phyloP scores from a whole-genome alignment of 2,888 invertebrate species.

The Thereva unica region DNA sequence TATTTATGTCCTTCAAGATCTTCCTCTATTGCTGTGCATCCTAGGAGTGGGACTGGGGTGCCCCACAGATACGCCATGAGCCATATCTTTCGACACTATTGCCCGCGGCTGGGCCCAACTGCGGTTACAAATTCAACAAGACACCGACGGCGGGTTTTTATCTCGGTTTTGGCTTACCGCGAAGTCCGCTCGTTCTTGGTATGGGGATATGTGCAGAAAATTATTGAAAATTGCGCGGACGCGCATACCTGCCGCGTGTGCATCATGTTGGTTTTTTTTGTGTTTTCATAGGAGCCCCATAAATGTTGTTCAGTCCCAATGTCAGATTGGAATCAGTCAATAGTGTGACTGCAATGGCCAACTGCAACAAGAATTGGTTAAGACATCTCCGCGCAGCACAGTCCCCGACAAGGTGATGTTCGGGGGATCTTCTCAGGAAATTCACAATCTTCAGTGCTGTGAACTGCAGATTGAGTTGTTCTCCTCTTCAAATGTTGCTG shows the following conservation, averaged over 20 bases:
- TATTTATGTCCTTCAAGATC: slow-evolving; percentile 35
- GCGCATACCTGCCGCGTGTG: slow-evolving; percentile 30
- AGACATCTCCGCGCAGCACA: slow-evolving; percentile 9
- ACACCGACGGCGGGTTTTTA: slow-evolving; percentile 13
- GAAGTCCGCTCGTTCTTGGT: slow-evolving; percentile 19
- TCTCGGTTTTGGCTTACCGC: slow-evolving; percentile 11
- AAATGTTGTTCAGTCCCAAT: slow-evolving; percentile 33
- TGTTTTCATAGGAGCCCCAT: slow-evolving; percentile 27
- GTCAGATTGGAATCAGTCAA: slow-evolving; percentile 38
- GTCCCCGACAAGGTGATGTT: slow-evolving; percentile 21
- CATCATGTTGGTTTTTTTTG: slow-evolving; percentile 7
- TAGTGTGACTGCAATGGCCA: slow-evolving; percentile 6
- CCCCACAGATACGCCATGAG: slow-evolving; percentile 23
- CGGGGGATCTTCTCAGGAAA: slow-evolving; percentile 12
- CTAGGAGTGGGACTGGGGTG: slow-evolving; percentile 11
- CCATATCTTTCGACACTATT: slow-evolving; percentile 1
- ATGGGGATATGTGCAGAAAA: slow-evolving; percentile 8
- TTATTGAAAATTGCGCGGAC: slow-evolving; percentile 31
- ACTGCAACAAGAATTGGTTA: slow-evolving; percentile 18
- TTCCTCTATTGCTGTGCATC: slow-evolving; percentile 23
- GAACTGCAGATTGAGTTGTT: no score
- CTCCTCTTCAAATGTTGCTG: no score
- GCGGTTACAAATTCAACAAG: slow-evolving; percentile 29
- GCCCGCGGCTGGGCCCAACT: slow-evolving; percentile 3
- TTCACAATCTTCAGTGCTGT: slow-evolving; percentile 7